Conservation (phyloP, 2,113 vertebrate genomes). For the Garra rufa region DNA sequence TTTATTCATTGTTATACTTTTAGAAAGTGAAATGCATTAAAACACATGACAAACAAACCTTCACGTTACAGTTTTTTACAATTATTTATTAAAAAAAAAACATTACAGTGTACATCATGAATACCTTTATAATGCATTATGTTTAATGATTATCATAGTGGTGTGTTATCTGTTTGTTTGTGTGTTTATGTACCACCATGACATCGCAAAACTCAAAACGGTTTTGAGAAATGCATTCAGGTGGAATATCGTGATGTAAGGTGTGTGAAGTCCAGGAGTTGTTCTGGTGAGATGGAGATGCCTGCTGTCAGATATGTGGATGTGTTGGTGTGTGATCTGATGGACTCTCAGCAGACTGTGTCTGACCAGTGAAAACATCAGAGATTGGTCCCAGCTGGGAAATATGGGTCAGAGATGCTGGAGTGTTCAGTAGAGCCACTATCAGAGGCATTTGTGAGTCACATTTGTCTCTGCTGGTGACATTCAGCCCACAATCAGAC, state of each 20-base stretch:
- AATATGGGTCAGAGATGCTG: conserved; percentile 59
- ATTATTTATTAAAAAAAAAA: too few species aligned
- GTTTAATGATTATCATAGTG: too few species aligned
- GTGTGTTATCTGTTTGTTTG: background rate
- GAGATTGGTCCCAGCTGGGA: conserved; percentile 54
- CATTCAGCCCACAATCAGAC: background rate
- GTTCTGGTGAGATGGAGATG: background rate
- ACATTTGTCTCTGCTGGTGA: background rate
- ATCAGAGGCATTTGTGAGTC: background rate
- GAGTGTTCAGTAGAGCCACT: background rate
- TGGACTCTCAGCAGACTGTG: conserved; percentile 38
- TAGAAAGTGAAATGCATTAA: background rate
- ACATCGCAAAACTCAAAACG: background rate
- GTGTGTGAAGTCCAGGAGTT: background rate
- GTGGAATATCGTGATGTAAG: background rate
- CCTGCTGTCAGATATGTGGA: background rate
- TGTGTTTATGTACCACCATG: background rate
- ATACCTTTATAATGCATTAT: too few species aligned
- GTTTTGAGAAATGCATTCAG: background rate
- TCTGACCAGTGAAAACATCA: conserved; percentile 34
- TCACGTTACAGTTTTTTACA: background rate
- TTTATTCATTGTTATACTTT: too few species aligned
- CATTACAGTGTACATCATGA: too few species aligned
- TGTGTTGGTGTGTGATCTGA: background rate
- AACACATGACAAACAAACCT: background rate